Percentiles rank a stretch among this genome's conserved stretches.
These are phyloP conservation scores for Notamacropus eugenii DNA, from an alignment of 2,797 vertebrate species.

Conservation along the genomic window DNA sequence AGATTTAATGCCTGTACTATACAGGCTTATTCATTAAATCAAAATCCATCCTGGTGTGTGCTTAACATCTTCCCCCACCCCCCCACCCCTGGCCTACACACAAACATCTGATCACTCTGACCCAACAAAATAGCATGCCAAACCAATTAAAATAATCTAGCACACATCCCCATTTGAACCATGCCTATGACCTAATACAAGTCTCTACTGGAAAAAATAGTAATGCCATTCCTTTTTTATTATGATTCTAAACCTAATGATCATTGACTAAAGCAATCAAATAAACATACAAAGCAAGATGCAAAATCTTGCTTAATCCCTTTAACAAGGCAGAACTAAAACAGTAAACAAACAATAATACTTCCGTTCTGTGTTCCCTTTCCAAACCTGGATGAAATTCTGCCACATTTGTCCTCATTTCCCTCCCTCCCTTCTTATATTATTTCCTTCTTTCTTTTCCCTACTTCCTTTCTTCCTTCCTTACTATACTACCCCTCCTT, in stretches of 20 bases:
- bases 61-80: not conserved
- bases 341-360: not conserved
- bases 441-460: not conserved
- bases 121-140: slow-evolving; percentile 1
- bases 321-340: not conserved
- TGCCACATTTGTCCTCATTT: not conserved
- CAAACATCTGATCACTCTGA: not conserved
- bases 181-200: slow-evolving; percentile 17
- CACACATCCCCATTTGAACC: not conserved
- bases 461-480: not conserved
- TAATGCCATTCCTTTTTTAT: slow-evolving; percentile 29
- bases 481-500: too few species aligned
- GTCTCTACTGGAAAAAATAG: slow-evolving; percentile 8
- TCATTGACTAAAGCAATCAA: not conserved
- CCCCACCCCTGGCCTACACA: not conserved
- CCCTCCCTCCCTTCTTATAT: not conserved
- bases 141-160: slow-evolving; percentile 10
- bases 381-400: not conserved
- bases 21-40: not conserved
- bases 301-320: not conserved
- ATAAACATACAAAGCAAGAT: not conserved
- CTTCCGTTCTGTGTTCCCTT: not conserved
- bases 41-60: not conserved
- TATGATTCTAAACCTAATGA: not conserved
- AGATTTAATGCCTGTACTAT: not conserved